These are phyloP conservation scores for Heterodera schachtii DNA, from an alignment of 1,140 invertebrate genomes.

Conservation along the genomic window DNA sequence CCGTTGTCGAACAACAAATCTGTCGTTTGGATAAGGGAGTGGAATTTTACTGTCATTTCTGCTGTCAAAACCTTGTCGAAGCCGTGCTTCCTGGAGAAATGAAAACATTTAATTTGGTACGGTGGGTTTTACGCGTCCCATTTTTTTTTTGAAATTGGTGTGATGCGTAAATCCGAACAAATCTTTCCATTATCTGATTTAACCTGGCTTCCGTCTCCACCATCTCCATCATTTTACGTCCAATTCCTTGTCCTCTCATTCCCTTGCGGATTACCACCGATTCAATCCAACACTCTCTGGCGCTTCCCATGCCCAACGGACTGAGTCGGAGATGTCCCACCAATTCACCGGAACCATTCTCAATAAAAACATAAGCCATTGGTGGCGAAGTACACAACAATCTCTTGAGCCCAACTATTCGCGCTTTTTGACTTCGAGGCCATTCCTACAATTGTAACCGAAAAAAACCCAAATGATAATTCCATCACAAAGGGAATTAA, in stretches of 20 bases:
- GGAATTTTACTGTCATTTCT: neutral
- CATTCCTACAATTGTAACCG: slow-evolving; percentile 26
- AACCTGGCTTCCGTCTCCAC: slow-evolving; percentile 20
- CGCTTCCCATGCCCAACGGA: slow-evolving; percentile 15
- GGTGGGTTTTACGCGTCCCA: too few species aligned
- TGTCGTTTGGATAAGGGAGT: neutral
- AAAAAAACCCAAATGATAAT: neutral
- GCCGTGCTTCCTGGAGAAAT: neutral
- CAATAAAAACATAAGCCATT: slow-evolving; percentile 41
- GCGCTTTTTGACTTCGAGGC: slow-evolving; percentile 25
- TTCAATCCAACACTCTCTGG: slow-evolving; percentile 34
- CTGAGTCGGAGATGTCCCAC: slow-evolving; percentile 39
- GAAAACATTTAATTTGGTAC: neutral
- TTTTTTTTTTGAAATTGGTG: too few species aligned
- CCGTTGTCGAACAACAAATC: slow-evolving; percentile 40
- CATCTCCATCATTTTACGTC: slow-evolving; percentile 14
- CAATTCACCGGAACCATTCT: slow-evolving; percentile 17
- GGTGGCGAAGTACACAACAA: slow-evolving; percentile 20
- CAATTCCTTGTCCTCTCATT: slow-evolving; percentile 21
- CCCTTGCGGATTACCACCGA: slow-evolving; percentile 35
- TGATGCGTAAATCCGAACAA: too few species aligned
- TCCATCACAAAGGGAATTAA: neutral
- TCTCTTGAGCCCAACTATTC: slow-evolving; percentile 25
- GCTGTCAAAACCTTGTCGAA: neutral
- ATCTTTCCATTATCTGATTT: neutral